phyloP scores from a whole-genome alignment of 2,888 invertebrate genomes.

The Dorcus hopei region DNA sequence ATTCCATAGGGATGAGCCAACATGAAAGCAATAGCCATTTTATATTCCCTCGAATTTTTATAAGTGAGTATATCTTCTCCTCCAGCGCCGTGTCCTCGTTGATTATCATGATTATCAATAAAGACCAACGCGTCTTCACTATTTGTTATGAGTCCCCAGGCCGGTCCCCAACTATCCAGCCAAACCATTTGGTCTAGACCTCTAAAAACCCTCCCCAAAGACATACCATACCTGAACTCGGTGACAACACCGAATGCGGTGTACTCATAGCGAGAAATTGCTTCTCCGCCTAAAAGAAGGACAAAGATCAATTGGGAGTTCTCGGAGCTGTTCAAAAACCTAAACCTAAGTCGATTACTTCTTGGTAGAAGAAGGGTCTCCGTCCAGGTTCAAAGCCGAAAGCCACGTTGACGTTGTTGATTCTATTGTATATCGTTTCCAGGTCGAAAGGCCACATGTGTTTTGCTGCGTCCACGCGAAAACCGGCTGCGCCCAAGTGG shows the following conservation, averaged over 20 bases:
- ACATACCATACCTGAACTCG: constrained; percentile 64
- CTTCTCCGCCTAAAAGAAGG: constrained; percentile 37
- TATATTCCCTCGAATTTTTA: constrained; percentile 65
- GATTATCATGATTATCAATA: constrained; percentile 71
- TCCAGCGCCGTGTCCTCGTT: constrained; percentile 65
- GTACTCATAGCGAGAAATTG: constrained; percentile 49
- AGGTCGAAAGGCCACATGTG: constrained; percentile 79
- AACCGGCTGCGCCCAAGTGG: constrained; percentile 77
- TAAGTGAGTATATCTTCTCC: constrained; percentile 64
- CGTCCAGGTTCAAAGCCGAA: constrained; percentile 63
- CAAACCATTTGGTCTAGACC: constrained; percentile 64
- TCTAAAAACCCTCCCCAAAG: constrained; percentile 56
- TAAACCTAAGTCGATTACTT: constrained; percentile 67
- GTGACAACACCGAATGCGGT: constrained; percentile 61
- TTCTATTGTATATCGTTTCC: constrained; percentile 59
- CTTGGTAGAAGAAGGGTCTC: constrained; percentile 69
- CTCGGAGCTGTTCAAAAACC: background rate
- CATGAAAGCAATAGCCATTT: constrained; percentile 79
- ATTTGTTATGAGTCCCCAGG: constrained; percentile 62
- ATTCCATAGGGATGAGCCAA: constrained; percentile 80
- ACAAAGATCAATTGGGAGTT: constrained; percentile 36
- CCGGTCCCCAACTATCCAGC: constrained; percentile 61
- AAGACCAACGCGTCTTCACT: constrained; percentile 39
- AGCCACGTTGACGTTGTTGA: constrained; percentile 59
- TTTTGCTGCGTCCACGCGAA: constrained; percentile 74